Evolutionary conservation across 1,140 invertebrate species (phyloP).

Genomic region (Propsilocerus akamusi): DNA sequence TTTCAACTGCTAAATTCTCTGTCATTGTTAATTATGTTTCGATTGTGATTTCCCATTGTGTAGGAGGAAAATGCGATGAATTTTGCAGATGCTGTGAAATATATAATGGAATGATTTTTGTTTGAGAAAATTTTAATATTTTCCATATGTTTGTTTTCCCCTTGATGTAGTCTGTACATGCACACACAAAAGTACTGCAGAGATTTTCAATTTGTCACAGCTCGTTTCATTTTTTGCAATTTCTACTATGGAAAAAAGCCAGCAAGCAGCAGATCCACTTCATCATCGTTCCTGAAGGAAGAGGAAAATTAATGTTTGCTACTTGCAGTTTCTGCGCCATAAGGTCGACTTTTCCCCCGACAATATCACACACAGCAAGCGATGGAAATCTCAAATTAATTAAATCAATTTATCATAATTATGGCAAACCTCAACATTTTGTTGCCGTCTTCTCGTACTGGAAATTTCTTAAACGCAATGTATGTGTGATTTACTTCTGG

Average conservation of each 20-base stretch:
- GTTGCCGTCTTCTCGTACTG: not conserved
- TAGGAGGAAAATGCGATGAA: too few species aligned
- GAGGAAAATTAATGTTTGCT: not conserved
- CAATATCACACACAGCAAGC: too few species aligned
- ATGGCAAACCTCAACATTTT: constrained; percentile 3
- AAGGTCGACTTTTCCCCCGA: not conserved
- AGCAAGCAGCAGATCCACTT: not conserved
- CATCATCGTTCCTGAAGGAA: not conserved
- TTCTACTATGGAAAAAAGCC: not conserved
- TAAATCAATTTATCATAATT: constrained; percentile 4
- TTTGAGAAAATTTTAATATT: constrained; percentile 1
- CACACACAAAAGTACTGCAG: not conserved
- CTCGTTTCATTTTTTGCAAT: constrained; percentile 1
- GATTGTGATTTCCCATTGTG: too few species aligned
- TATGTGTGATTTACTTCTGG: not conserved
- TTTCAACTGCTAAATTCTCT: not conserved
- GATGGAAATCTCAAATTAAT: constrained; percentile 3
- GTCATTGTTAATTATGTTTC: not conserved
- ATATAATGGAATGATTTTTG: too few species aligned
- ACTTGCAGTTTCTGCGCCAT: not conserved
- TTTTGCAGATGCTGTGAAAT: too few species aligned
- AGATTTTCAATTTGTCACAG: constrained; percentile 4
- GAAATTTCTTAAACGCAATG: not conserved
- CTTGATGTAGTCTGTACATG: not conserved
- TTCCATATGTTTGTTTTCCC: not conserved